Evolutionary conservation across 1,140 invertebrate genomes (phyloP).

Genomic region (Acromyrmex heyeri): DNA sequence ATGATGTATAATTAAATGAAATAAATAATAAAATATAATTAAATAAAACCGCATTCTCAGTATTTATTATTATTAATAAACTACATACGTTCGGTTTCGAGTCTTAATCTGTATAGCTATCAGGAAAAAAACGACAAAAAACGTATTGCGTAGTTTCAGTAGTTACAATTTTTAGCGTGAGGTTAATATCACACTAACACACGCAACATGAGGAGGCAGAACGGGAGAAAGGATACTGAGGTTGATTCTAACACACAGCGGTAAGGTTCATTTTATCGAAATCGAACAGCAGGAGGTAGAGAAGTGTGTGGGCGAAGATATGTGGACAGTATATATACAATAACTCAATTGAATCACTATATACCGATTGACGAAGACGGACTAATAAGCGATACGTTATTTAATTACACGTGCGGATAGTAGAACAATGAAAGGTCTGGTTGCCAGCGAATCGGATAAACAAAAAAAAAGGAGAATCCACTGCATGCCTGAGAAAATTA

Average conservation of each 20-base stretch:
- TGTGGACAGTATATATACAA: conserved; percentile 67
- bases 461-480: conserved; percentile 11
- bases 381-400: conserved; percentile 79
- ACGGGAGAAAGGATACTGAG: neutral
- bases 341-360: conserved; percentile 79
- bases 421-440: conserved; percentile 28
- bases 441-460: conserved; percentile 20
- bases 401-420: conserved; percentile 69
- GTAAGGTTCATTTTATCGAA: neutral
- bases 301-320: conserved; percentile 37
- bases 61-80: conserved; percentile 81
- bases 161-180: conserved; percentile 74
- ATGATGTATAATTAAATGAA: conserved; percentile 55
- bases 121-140: conserved; percentile 67
- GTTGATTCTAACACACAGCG: neutral
- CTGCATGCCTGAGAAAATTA: conserved; percentile 62
- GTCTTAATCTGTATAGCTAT: conserved; percentile 80
- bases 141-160: conserved; percentile 81
- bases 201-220: conserved; percentile 13
- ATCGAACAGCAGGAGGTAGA: conserved; percentile 1
- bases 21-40: conserved; percentile 70
- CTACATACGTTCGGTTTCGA: conserved; percentile 76
- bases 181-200: conserved; percentile 56
- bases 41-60: conserved; percentile 81
- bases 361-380: conserved; percentile 74